A percentile compares a stretch with the other conserved stretches of the same genome.
Evolutionary conservation across 2,113 vertebrate genomes (phyloP).

Genomic region (Noturus placidus): DNA sequence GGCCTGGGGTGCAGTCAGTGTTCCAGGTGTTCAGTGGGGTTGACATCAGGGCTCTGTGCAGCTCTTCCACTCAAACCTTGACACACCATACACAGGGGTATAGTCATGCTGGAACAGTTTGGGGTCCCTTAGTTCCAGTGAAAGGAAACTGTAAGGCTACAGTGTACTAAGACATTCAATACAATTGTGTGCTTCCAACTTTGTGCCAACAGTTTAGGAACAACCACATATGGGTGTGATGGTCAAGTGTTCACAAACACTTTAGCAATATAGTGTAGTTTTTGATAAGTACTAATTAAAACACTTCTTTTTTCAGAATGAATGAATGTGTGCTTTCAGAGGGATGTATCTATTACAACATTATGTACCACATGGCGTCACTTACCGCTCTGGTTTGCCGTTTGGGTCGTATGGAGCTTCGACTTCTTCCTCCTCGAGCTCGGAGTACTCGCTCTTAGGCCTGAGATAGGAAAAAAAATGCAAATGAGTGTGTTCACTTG

Average conservation of each 20-base stretch:
- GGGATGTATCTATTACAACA: background rate
- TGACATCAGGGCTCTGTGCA: background rate
- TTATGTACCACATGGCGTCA: background rate
- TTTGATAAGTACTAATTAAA: background rate
- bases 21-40: background rate
- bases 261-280: background rate
- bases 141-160: background rate
- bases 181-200: background rate
- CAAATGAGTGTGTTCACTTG: background rate
- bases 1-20: background rate
- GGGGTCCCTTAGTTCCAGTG: background rate
- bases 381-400: conserved; percentile 92
- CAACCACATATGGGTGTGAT: background rate
- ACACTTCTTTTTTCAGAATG: background rate
- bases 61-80: background rate
- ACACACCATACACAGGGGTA: background rate
- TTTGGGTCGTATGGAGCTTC: conserved; percentile 95
- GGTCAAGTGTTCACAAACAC: background rate
- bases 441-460: conserved; percentile 98
- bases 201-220: background rate
- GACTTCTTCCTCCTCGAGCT: conserved; percentile 94
- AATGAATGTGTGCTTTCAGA: background rate
- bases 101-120: background rate
- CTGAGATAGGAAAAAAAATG: conserved; percentile 62
- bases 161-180: background rate